Base-by-base conservation (phyloP, 2,797 vertebrate genomes). In the Chromobotia macracanthus region DNA sequence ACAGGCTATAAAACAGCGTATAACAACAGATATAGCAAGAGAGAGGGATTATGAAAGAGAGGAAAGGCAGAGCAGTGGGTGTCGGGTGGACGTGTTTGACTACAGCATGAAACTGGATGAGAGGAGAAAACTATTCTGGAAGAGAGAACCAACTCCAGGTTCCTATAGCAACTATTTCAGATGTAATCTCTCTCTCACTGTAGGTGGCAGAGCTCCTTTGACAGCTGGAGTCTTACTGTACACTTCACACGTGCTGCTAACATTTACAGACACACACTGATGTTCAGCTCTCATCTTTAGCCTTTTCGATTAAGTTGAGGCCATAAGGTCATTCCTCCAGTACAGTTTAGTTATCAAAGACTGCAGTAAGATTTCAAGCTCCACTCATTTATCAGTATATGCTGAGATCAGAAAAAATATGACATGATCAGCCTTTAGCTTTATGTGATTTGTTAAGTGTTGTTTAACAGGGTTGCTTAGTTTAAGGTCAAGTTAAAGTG, bases 111-210 rank as follows among this genome's bases (percentile, higher is more conserved):
- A 53, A n/a, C 50, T 53, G 28, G 21, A 21, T n/a, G 46, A 69
- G 61, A 77, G 80, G 80, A 73, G 70, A 85, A 79, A 85, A 82
- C 78, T 79, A 79, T 84, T 83, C 83, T 79, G 74, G 75, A 85
- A 83, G 63, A 82, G 66, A 78, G 72, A 84, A 73, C 83, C 83
- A 80, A 80, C 80, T 81, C 76, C 69, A 77, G 56, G 82, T 87
- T 80, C 50, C 82, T 81, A 85, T 87, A 78, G 84, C 80, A 82
- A 87, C 84, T 7, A n/a, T 53, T 18, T 18, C n/a, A 18, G 50
- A 53, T 53, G 50, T 53, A 53, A 53, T 53, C 41, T 10, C 15
- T 51, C 50, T 53, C 50, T 53, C 50, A 18, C 50, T 53, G 50
- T 53, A 53, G 50, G 50, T 53, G 50, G 50, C 16, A 53, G 18